Evolutionary conservation across 1,140 invertebrate species (phyloP).

Genomic region (Cyclina sinensis): DNA sequence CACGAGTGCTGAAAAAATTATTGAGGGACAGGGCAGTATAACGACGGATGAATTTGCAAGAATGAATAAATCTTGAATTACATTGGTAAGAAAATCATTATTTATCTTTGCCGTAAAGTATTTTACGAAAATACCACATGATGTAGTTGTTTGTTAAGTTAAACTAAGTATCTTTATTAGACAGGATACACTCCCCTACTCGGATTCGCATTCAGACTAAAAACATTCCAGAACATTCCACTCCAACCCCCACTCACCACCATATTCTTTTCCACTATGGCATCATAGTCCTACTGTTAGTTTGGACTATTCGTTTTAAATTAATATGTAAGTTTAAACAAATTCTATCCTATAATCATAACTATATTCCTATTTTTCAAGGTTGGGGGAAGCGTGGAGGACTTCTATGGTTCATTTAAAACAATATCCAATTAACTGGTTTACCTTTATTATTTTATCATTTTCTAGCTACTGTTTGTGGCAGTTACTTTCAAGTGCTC

Average conservation of each 20-base stretch:
- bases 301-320: conserved; percentile 4
- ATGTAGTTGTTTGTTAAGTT: not conserved
- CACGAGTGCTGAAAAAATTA: too few species aligned
- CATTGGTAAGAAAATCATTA: not conserved
- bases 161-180: not conserved
- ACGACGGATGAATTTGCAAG: not conserved
- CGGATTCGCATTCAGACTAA: too few species aligned
- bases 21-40: too few species aligned
- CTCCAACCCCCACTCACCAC: not conserved
- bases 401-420: not conserved
- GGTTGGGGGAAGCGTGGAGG: not conserved
- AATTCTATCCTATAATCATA: conserved; percentile 7
- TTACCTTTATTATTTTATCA: too few species aligned
- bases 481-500: not conserved
- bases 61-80: not conserved
- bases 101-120: not conserved
- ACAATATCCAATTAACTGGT: not conserved
- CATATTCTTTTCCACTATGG: not conserved
- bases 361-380: not conserved
- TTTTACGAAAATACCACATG: not conserved
- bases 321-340: not conserved
- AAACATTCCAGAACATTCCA: not conserved
- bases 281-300: not conserved
- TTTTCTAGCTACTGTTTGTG: too few species aligned
- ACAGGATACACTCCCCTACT: not conserved